These are phyloP conservation scores for Athrips mouffetella DNA, from an alignment of 2,888 invertebrate species.

Conservation along the genomic window DNA sequence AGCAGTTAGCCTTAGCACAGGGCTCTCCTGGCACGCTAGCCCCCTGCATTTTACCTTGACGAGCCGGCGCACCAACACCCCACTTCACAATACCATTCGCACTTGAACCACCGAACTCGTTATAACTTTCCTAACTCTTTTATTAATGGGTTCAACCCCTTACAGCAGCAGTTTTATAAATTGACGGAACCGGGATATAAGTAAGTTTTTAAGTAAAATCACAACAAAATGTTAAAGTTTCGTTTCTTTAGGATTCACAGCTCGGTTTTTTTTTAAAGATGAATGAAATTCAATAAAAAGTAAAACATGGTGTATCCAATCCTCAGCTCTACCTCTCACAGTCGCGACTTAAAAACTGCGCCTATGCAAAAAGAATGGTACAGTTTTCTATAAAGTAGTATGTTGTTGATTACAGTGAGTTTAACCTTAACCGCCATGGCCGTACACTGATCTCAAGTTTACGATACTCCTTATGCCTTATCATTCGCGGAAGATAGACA, in stretches of 20 bases:
- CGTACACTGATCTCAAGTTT: no score
- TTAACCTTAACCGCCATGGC: conserved; percentile 15
- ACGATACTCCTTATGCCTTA: no score
- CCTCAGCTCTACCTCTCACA: neutral
- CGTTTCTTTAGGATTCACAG: no score
- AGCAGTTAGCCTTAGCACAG: conserved; percentile 23
- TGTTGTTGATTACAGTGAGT: neutral
- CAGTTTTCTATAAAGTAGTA: neutral
- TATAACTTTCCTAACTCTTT: conserved; percentile 32
- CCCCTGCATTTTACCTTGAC: conserved; percentile 40
- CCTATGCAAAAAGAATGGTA: conserved; percentile 9
- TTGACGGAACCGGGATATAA: no score
- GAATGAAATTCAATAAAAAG: neutral
- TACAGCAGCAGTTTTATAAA: no score
- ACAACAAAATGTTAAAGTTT: no score
- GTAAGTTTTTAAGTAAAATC: neutral
- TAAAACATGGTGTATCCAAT: neutral
- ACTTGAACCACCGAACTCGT: conserved; percentile 47
- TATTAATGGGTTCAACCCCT: neutral
- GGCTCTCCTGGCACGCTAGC: conserved; percentile 33
- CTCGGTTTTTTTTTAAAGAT: no score
- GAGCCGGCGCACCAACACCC: conserved; percentile 24
- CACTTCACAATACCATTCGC: conserved; percentile 40
- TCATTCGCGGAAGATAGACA: conserved; percentile 13
- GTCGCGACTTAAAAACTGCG: conserved; percentile 16